A percentile compares a stretch with the other conserved stretches of the same genome.
Conservation (phyloP, 2,797 vertebrate species). For the Smutsia temminckii region DNA sequence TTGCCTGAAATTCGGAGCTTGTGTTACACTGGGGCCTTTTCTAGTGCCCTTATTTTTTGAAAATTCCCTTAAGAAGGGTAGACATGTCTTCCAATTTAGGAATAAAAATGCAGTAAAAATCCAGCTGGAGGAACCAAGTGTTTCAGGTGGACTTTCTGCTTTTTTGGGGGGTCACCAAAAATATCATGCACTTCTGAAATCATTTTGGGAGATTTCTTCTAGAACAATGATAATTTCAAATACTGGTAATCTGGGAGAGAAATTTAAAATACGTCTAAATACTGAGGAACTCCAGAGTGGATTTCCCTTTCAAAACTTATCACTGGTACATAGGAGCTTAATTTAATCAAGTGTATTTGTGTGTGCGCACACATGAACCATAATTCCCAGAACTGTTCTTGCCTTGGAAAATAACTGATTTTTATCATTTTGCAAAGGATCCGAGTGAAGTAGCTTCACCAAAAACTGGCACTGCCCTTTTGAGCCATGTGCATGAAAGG, state of each 20-base stretch:
- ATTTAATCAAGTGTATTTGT: not conserved
- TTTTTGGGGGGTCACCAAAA: conserved; percentile 32
- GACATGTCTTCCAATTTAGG: not conserved
- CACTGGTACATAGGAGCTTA: not conserved
- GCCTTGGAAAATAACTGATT: not conserved
- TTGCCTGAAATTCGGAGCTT: not conserved
- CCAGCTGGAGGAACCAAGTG: not conserved
- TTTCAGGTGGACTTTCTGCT: not conserved
- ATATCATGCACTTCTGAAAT: not conserved
- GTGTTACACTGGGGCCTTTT: not conserved
- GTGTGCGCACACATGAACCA: not conserved
- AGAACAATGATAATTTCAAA: not conserved
- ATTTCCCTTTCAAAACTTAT: conserved; percentile 34
- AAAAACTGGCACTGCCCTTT: not conserved
- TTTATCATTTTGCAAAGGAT: conserved; percentile 32
- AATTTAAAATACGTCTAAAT: not conserved
- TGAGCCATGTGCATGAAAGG: not conserved
- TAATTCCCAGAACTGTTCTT: conserved; percentile 9
- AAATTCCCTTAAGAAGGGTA: not conserved
- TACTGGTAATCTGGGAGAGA: not conserved
- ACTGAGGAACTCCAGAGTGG: not conserved
- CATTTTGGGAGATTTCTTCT: conserved; percentile 22
- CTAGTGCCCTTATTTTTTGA: not conserved
- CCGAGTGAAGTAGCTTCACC: not conserved
- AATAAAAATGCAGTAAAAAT: conserved; percentile 9